A percentile compares a stretch with the other conserved stretches of the same genome.
Evolutionary conservation across 2,888 invertebrate genomes (phyloP).

Genomic region (Selenia dentaria): DNA sequence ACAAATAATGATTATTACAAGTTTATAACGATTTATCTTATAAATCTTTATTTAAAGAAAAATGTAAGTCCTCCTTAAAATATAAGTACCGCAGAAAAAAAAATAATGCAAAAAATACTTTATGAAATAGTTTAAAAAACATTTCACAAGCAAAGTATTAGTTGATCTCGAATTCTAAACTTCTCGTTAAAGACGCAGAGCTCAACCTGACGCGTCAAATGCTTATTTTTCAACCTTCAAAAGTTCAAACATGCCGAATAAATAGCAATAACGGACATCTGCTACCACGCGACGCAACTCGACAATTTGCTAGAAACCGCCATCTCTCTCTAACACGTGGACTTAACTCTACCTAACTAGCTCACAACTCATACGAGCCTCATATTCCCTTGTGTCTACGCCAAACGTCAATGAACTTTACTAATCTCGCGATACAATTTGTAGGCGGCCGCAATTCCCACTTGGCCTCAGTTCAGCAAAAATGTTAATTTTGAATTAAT

Average conservation of each 20-base stretch:
- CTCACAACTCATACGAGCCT: constrained; percentile 14
- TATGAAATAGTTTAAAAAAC: too few relatives aligned
- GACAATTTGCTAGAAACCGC: constrained; percentile 63
- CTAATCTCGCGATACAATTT: constrained; percentile 53
- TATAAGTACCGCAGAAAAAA: too few relatives aligned
- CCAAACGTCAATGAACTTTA: constrained; percentile 76
- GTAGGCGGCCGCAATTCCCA: constrained; percentile 8
- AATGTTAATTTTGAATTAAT: constrained; percentile 57
- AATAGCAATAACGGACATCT: constrained; percentile 75
- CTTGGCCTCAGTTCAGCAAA: constrained; percentile 39
- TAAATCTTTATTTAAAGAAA: too few relatives aligned
- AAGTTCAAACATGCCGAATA: constrained; percentile 69
- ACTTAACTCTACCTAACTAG: constrained; percentile 25
- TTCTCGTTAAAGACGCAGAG: constrained; percentile 9
- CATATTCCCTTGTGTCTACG: constrained; percentile 39
- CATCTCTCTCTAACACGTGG: constrained; percentile 39
- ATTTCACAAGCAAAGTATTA: constrained; percentile 15
- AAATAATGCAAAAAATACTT: too few relatives aligned
- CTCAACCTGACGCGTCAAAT: constrained; percentile 38
- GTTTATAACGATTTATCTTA: too few relatives aligned
- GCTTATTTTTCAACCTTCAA: constrained; percentile 78
- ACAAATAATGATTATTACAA: too few relatives aligned
- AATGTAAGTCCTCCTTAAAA: too few relatives aligned
- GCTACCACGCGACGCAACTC: constrained; percentile 65
- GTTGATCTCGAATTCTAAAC: constrained; percentile 13